Base-by-base conservation (phyloP, 1,140 invertebrate genomes). In the Nautilus pompilius region DNA sequence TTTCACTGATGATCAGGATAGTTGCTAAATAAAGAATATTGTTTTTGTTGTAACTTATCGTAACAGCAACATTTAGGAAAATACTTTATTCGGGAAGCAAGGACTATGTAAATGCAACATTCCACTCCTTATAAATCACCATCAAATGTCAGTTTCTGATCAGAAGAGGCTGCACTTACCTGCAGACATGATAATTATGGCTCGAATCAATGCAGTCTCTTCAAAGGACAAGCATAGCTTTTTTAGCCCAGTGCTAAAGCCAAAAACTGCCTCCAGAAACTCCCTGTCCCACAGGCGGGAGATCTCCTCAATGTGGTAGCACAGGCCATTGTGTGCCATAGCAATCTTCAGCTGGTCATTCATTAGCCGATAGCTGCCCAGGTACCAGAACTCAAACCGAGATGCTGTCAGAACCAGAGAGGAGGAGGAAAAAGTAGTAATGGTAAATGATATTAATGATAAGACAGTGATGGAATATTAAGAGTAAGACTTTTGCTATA, bases 361-460 rank as follows among this genome's bases (percentile, higher is more conserved):
- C 24, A 68, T 67, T 22, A 66, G 58, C n/a, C 64, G 29, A 46
- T 62, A 72, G 22, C 67, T 62, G 5, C 73, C 67, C 22, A 75
- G 51, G 48, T 69, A 66, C 73, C 73, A 75, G 46, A 71, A 72
- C 65, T 75, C 73, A 55, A 72, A 70, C 22, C 73, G 51, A 2
- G 70, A 63, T 10, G 62, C 67, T 68, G 56, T n/a, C 63, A 61
- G 2, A 56, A 34, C 6, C 60, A 33, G 41, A 15, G 26, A n/a
- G 3, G 5, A 34, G 28, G 3, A 57, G 26, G 10, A 20, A 49
- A 15, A 49, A 49, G 20, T 49, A 20, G 10, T 49, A 49, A 49
- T 15, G n/a, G n/a, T 41, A 0, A 41, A 41, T 15, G n/a, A n/a
- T n/a, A n/a, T n/a, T n/a, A n/a, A n/a, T n/a, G n/a, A n/a, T n/a